Percentiles rank a stretch among this genome's conserved stretches.
Conservation (phyloP, 2,797 vertebrate genomes). For the Molossus molossus region DNA sequence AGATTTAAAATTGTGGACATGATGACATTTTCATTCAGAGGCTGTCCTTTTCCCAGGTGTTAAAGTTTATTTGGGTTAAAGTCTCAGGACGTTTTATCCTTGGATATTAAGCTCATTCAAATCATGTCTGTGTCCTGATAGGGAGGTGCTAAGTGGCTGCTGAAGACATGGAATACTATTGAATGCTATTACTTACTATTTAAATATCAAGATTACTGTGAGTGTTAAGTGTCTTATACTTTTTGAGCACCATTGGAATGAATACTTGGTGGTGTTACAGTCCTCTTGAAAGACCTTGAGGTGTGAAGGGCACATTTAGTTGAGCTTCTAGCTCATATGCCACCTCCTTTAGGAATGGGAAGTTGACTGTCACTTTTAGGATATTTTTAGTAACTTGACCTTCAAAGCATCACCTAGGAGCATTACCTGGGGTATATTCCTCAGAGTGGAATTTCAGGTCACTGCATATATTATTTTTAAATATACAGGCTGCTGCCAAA, state of each 20-base stretch:
- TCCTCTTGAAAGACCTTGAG: slow-evolving; percentile 65
- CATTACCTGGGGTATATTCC: neutral
- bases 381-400: slow-evolving; percentile 69
- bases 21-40: slow-evolving; percentile 50
- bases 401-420: neutral
- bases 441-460: neutral
- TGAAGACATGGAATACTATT: neutral
- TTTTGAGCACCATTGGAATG: slow-evolving; percentile 27
- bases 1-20: slow-evolving; percentile 46
- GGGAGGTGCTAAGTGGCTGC: slow-evolving; percentile 47
- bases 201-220: slow-evolving; percentile 54
- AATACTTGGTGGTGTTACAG: slow-evolving; percentile 20
- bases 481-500: neutral
- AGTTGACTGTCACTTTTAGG: neutral
- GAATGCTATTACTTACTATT: neutral
- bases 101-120: slow-evolving; percentile 58
- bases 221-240: slow-evolving; percentile 45
- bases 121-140: slow-evolving; percentile 62
- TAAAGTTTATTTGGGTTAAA: slow-evolving; percentile 63
- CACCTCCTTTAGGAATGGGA: slow-evolving; percentile 19
- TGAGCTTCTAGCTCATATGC: slow-evolving; percentile 15
- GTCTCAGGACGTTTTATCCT: slow-evolving; percentile 5
- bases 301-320: slow-evolving; percentile 54
- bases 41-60: neutral
- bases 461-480: neutral